Conservation (phyloP, 2,888 invertebrate genomes). For the Byasa hedistus region DNA sequence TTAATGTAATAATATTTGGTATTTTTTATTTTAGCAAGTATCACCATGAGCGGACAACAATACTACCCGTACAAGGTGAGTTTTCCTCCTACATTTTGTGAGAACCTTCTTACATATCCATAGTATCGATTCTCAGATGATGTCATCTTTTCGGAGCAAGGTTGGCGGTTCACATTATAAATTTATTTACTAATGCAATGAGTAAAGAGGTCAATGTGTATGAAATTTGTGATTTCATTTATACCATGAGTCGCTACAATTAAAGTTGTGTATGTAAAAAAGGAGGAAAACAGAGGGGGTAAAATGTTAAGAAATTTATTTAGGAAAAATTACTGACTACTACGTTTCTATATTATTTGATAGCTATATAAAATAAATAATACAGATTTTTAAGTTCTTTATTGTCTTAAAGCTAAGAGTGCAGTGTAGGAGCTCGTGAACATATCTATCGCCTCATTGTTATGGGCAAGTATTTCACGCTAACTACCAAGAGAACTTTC, state of each 20-base stretch:
- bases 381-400: too few species aligned
- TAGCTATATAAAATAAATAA: too few species aligned
- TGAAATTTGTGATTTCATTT: not conserved
- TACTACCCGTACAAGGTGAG: constrained; percentile 93
- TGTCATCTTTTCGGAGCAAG: constrained; percentile 67
- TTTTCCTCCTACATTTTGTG: constrained; percentile 51
- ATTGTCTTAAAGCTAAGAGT: too few species aligned
- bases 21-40: constrained; percentile 61
- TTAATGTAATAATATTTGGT: constrained; percentile 37
- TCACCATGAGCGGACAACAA: constrained; percentile 87
- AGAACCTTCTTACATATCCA: constrained; percentile 31
- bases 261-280: too few species aligned
- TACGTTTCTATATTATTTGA: too few species aligned
- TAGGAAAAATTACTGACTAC: too few species aligned
- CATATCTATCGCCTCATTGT: too few species aligned
- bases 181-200: constrained; percentile 34
- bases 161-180: constrained; percentile 37
- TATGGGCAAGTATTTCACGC: too few species aligned
- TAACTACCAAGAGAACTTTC: not conserved
- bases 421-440: too few species aligned
- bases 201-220: constrained; percentile 30
- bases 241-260: too few species aligned
- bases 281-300: too few species aligned
- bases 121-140: constrained; percentile 67
- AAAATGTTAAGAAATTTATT: too few species aligned